Conservation (phyloP, 2,113 vertebrate species). For the Leucosticte australis region DNA sequence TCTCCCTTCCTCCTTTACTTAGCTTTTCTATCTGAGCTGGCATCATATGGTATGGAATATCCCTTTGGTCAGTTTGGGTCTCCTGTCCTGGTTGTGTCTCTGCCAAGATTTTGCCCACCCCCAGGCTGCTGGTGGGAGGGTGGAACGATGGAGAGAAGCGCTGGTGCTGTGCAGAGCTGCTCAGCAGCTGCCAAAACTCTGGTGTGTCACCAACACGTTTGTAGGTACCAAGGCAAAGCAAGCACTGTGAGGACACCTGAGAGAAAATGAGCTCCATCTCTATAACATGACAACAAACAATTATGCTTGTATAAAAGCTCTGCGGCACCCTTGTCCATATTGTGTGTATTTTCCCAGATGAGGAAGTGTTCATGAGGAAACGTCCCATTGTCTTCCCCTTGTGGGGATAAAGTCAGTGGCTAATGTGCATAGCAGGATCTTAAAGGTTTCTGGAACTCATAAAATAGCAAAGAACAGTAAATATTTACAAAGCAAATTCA, state of each 20-base stretch:
- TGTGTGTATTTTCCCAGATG: background rate
- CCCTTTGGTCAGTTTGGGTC: background rate
- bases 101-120: background rate
- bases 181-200: background rate
- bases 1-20: background rate
- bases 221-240: background rate
- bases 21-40: background rate
- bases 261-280: background rate
- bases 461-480: background rate
- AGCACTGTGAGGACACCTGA: background rate
- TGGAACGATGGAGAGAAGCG: background rate
- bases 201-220: background rate
- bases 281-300: background rate
- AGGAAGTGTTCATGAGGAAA: background rate
- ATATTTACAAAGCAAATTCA: background rate
- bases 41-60: rapidly evolving
- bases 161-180: background rate
- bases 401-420: background rate
- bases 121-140: background rate
- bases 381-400: background rate
- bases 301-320: background rate
- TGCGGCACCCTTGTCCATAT: rapidly evolving
- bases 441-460: background rate
- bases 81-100: no score
- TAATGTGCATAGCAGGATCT: background rate